Conservation (phyloP, 2,113 vertebrate genomes). For the Pituophis catenifer region DNA sequence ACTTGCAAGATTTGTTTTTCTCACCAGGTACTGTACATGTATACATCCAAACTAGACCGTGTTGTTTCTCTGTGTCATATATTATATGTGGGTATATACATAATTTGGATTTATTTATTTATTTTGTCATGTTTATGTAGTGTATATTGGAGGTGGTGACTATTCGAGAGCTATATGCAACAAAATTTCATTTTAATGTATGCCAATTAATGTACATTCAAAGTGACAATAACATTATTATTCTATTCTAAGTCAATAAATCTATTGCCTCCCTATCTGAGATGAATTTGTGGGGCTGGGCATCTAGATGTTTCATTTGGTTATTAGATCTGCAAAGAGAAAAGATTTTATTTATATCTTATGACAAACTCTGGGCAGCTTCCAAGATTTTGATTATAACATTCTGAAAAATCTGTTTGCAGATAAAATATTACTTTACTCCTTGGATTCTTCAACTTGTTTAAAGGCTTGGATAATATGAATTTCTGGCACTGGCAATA, state of each 20-base stretch:
- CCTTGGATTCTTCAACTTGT: neutral
- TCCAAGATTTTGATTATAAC: neutral
- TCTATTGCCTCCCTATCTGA: neutral
- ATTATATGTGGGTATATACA: no score
- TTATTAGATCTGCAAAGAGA: neutral
- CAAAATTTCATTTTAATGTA: no score
- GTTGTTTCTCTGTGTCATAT: no score
- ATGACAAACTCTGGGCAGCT: neutral
- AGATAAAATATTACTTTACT: rapidly evolving
- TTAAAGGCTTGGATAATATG: rapidly evolving
- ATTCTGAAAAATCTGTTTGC: neutral
- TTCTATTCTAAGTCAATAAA: neutral
- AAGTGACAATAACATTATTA: no score
- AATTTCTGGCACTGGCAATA: neutral
- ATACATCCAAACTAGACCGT: no score
- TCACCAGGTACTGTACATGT: no score
- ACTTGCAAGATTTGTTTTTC: no score
- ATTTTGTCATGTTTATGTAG: no score
- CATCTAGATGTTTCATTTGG: rapidly evolving
- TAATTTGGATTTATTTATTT: no score
- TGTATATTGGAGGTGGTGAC: no score
- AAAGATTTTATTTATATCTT: neutral
- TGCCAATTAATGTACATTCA: no score
- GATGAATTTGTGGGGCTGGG: neutral
- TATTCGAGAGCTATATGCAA: no score